These are phyloP conservation scores for Rhinichthys osculus DNA, from an alignment of 2,797 vertebrate species.

Conservation along the genomic window DNA sequence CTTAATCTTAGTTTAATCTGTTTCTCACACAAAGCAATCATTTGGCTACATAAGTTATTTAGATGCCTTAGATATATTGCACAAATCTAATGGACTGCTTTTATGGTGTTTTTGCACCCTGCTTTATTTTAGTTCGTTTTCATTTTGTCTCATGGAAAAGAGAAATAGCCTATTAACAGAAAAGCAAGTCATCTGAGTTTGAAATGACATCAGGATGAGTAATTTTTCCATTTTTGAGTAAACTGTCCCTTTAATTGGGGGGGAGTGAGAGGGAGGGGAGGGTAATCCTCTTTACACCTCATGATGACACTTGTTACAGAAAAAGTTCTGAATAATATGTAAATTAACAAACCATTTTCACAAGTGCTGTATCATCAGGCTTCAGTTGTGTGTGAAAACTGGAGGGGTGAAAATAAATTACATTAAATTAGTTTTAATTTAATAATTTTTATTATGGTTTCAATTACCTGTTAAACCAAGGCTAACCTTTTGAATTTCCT, in stretches of 20 bases:
- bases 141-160: not conserved
- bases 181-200: not conserved
- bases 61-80: not conserved
- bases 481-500: not conserved
- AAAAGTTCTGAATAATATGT: slow-evolving; percentile 16
- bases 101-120: not conserved
- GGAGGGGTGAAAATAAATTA: not conserved
- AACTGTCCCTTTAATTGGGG: not conserved
- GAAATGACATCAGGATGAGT: not conserved
- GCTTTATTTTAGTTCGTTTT: not conserved
- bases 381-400: not conserved
- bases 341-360: slow-evolving; percentile 1
- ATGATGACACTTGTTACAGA: not conserved
- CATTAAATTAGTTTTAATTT: not conserved
- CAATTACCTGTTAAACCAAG: not conserved
- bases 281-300: not conserved
- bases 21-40: not conserved
- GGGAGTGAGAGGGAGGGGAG: too few species aligned
- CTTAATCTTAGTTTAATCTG: not conserved
- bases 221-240: not conserved
- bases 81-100: not conserved
- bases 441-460: not conserved
- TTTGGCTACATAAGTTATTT: not conserved
- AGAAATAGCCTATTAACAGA: not conserved
- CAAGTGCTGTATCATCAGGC: not conserved